phyloP scores from a whole-genome alignment of 2,113 vertebrate species.

The Zosterops hypoxanthus region DNA sequence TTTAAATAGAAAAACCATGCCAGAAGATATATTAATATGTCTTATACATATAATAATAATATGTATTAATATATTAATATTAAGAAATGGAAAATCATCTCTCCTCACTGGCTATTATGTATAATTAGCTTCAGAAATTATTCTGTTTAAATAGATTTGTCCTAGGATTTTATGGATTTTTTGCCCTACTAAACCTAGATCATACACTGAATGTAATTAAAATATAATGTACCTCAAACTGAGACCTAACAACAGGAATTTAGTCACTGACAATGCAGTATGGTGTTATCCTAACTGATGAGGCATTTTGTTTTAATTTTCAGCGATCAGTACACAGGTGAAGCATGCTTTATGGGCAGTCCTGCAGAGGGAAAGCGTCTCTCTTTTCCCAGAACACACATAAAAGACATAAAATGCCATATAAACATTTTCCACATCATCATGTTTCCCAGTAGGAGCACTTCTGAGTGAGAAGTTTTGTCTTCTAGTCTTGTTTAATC shows the following conservation, averaged over 20 bases:
- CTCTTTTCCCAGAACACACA: conserved; percentile 7
- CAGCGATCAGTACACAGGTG: background rate
- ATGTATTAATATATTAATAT: background rate
- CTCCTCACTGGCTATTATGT: conserved; percentile 17
- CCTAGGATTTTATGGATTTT: conserved; percentile 51
- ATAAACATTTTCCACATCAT: conserved; percentile 19
- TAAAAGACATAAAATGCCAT: background rate
- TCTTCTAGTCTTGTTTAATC: background rate
- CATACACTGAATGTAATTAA: conserved; percentile 40
- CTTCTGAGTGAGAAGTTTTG: conserved; percentile 11
- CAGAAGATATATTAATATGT: background rate
- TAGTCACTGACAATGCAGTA: background rate
- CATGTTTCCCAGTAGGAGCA: background rate
- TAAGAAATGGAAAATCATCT: conserved; percentile 23
- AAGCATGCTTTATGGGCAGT: background rate
- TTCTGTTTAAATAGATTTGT: conserved; percentile 53
- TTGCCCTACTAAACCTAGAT: conserved; percentile 36
- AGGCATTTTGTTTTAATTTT: conserved; percentile 47
- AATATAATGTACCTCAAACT: conserved; percentile 55
- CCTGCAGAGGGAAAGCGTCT: background rate
- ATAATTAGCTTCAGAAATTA: conserved; percentile 47
- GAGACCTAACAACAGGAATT: conserved; percentile 45
- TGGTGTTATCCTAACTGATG: background rate
- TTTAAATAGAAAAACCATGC: conserved; percentile 12
- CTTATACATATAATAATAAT: background rate